These are phyloP conservation scores for Phocoena phocoena DNA, from an alignment of 2,113 vertebrate species.

Conservation along the genomic window DNA sequence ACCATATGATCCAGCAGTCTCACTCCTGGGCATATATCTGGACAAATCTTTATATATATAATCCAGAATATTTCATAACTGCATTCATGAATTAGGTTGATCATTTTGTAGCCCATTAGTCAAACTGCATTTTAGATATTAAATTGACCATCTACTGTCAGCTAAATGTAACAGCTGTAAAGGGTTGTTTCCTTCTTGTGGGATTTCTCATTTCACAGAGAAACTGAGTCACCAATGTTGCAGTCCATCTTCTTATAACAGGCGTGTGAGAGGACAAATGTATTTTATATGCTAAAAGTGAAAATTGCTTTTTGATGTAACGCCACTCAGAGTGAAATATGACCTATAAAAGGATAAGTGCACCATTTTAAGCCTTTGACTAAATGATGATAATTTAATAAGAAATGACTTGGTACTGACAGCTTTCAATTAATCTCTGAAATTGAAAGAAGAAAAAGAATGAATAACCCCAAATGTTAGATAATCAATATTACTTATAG, in stretches of 20 bases:
- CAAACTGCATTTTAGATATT: neutral
- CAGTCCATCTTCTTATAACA: constrained; percentile 33
- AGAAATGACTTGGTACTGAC: constrained; percentile 39
- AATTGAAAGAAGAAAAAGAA: constrained; percentile 30
- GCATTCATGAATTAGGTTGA: neutral
- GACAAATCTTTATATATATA: neutral
- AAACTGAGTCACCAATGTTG: neutral
- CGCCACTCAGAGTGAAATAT: constrained; percentile 43
- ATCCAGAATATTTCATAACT: neutral
- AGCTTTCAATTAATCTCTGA: constrained; percentile 59
- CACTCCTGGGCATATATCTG: neutral
- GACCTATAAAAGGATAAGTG: constrained; percentile 36
- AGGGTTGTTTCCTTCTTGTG: neutral
- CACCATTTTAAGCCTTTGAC: constrained; percentile 53
- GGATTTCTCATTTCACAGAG: neutral
- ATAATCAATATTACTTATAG: constrained; percentile 33
- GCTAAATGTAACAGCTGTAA: neutral
- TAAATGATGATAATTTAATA: constrained; percentile 47
- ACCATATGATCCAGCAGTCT: neutral
- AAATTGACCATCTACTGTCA: neutral
- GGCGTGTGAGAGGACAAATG: neutral
- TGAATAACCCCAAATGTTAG: constrained; percentile 18
- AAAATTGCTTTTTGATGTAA: constrained; percentile 49
- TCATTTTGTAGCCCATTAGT: neutral
- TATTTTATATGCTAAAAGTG: constrained; percentile 23